Evolutionary conservation across 2,113 vertebrate species (phyloP), one percentile per base, ranked within the genome.

Genomic region (Sakesphorus luctuosus): DNA sequence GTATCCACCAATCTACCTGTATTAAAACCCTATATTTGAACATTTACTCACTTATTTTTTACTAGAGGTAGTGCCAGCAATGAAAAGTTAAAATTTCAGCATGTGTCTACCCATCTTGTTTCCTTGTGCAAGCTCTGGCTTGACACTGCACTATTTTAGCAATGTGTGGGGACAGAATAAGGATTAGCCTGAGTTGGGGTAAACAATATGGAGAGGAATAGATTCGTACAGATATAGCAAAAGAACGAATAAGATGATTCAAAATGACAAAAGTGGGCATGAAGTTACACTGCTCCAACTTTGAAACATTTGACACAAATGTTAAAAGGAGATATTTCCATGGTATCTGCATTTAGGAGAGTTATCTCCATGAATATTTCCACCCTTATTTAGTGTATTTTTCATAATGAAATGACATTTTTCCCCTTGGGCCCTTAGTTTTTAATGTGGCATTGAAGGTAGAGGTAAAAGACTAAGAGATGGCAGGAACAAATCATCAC

Each of bases 271-370:
- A 97, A 96, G 84, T 68, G 85, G 79, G 79, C 90, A 95, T 63
- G 72, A 95, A 93, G 85, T 95, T 92, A 79, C 76, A 93, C 72
- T 65, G 85, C 68, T 94, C 90, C 79, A 92, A 96, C 90, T 96
- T 92, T 90, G 94, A 96, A 97, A 93, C 94, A 96, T 94, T 95
- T 97, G 94, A 97, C 95, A 96, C 79, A 88, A 96, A 94, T 93
- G 87, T 97, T 95, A 96, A 96, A 95, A 96, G 94, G 92, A 96
- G 94, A 91, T 83, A 96, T 96, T 96, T 96, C 95, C 95, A 96
- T 95, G 90, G 90, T 84, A 95, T 95, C 94, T 94, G 85, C 94
- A 85, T 96, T 96, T 96, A 95, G 93, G 93, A 93, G 82, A 93
- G 72, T 75, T 92, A 89, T 87, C 87, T 96, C 92, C 84, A 94